Evolutionary conservation across 2,888 invertebrate species (phyloP), one percentile per base, ranked within the genome.

Genomic region (Apeira syringaria): DNA sequence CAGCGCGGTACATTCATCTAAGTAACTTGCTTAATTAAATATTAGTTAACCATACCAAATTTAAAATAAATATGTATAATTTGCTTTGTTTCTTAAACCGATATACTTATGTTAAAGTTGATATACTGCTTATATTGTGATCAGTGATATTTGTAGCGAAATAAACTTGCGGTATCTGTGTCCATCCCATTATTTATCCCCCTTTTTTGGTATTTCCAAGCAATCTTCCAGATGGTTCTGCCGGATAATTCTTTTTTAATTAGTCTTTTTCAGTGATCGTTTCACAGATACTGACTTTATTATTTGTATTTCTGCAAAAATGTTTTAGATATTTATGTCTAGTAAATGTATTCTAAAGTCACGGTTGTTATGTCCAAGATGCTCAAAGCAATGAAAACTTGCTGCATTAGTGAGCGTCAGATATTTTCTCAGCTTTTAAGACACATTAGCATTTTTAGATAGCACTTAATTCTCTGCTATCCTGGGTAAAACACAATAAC

Each of bases 61-160:
- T n/a, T n/a, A n/a, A n/a, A n/a, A n/a, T n/a, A n/a, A n/a, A n/a
- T n/a, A n/a, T n/a, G n/a, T n/a, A n/a, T n/a, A n/a, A n/a, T n/a
- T n/a, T n/a, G n/a, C n/a, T n/a, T n/a, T n/a, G n/a, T n/a, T n/a
- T n/a, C n/a, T n/a, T n/a, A n/a, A n/a, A n/a, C n/a, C n/a, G n/a
- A n/a, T n/a, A n/a, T n/a, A n/a, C n/a, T n/a, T n/a, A n/a, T n/a
- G n/a, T n/a, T n/a, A n/a, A n/a, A n/a, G n/a, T 15, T 15, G 15
- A 3, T 15, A 5, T 20, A 20, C 20, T 20, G 2, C 2, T 5
- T 20, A 5, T 20, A 20, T 7, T 20, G 20, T 7, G 2, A 20
- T 6, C 20, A 5, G n/a, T n/a, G 6, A 31, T 28, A 34, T 37
- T 57, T 53, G 51, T 54, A 20, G 37, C 39, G 53, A 63, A 64